Conservation (phyloP, 2,797 vertebrate genomes). For the Oreortyx pictus region DNA sequence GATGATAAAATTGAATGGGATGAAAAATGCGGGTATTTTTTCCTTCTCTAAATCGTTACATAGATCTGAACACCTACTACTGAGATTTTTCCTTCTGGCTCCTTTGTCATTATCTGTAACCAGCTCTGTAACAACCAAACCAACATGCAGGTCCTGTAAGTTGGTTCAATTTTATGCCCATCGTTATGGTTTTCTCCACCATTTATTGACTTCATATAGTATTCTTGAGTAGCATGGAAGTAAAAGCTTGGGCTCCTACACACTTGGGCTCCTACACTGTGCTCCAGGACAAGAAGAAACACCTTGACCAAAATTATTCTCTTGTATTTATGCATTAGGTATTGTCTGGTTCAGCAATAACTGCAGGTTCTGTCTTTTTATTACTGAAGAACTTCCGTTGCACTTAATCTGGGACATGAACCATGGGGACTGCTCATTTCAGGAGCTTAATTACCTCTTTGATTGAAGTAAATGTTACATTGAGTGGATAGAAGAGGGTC, state of each 20-base stretch:
- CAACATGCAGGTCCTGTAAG: neutral
- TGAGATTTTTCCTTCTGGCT: neutral
- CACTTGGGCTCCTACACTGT: neutral
- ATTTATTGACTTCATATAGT: neutral
- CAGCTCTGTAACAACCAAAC: neutral
- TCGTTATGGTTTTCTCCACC: neutral
- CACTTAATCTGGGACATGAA: neutral
- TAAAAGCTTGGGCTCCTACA: neutral
- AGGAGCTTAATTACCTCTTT: slow-evolving; percentile 58
- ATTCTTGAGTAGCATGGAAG: neutral
- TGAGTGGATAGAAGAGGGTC: slow-evolving; percentile 25
- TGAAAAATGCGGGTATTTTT: neutral
- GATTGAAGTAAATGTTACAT: slow-evolving; percentile 46
- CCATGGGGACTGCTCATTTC: slow-evolving; percentile 16
- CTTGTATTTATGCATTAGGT: neutral
- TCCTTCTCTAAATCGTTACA: neutral
- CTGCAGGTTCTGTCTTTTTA: neutral
- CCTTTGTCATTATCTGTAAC: neutral
- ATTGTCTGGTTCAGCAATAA: neutral
- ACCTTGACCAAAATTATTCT: neutral
- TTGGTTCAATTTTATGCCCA: neutral
- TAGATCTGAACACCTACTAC: too few relatives aligned
- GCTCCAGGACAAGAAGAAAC: neutral
- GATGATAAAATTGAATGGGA: neutral
- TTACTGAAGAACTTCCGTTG: neutral